These are phyloP conservation scores for Champsocephalus esox DNA, from an alignment of 2,797 vertebrate species.

Conservation along the genomic window DNA sequence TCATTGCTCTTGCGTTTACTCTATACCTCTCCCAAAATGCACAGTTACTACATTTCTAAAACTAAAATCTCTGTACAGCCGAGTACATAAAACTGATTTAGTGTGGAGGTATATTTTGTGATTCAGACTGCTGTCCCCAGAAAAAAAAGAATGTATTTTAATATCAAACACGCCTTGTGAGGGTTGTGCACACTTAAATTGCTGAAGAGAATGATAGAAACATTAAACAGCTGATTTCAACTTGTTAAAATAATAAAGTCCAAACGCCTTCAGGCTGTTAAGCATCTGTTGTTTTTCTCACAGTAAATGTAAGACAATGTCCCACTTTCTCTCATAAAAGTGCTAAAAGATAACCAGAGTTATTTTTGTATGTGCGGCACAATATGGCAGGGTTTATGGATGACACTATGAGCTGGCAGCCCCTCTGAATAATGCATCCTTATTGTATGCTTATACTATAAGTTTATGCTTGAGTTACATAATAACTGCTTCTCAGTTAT, in stretches of 20 bases:
- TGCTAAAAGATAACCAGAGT: not conserved
- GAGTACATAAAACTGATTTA: too few species aligned
- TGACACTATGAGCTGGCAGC: not conserved
- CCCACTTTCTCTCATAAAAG: constrained; percentile 1
- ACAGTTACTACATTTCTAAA: too few species aligned
- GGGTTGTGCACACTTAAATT: not conserved
- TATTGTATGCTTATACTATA: constrained; percentile 15
- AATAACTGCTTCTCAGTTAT: constrained; percentile 3
- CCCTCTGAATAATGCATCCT: constrained; percentile 1
- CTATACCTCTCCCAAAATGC: too few species aligned
- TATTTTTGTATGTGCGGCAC: not conserved
- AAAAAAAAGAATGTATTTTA: too few species aligned
- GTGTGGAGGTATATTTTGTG: too few species aligned
- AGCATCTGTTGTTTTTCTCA: constrained; percentile 3
- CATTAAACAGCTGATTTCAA: constrained; percentile 2
- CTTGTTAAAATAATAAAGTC: constrained; percentile 6
- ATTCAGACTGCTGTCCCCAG: too few species aligned
- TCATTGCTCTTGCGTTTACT: too few species aligned
- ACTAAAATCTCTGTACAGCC: too few species aligned
- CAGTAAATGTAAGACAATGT: not conserved
- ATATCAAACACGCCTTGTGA: not conserved
- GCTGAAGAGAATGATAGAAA: not conserved
- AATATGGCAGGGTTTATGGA: not conserved
- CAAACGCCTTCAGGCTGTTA: constrained; percentile 16
- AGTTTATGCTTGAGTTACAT: constrained; percentile 1